phyloP scores from a whole-genome alignment of 2,113 vertebrate genomes.

The Carassius carassius region DNA sequence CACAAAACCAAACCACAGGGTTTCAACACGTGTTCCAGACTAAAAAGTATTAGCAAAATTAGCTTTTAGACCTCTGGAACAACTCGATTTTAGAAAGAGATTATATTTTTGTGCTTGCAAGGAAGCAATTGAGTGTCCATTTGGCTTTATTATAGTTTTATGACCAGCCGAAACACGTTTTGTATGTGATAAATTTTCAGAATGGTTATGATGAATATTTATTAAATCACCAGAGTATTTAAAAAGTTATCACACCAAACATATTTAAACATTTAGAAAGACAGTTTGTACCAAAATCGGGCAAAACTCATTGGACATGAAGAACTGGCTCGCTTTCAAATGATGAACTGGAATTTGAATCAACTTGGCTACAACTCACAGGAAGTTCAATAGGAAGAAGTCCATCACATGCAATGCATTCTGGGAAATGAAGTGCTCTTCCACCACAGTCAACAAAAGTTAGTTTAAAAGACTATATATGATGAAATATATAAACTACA shows the following conservation, averaged over 20 bases:
- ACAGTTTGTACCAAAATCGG: not conserved
- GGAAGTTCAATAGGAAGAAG: not conserved
- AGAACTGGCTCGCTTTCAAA: not conserved
- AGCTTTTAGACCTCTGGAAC: not conserved
- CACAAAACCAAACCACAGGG: constrained; percentile 27
- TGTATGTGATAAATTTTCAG: too few relatives aligned
- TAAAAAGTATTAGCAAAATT: not conserved
- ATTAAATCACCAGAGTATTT: too few relatives aligned
- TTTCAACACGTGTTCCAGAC: not conserved
- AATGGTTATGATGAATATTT: too few relatives aligned
- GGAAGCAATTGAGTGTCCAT: too few relatives aligned
- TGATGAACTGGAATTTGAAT: not conserved
- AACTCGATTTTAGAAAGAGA: not conserved
- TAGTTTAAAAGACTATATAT: not conserved
- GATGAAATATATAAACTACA: not conserved
- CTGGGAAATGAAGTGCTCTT: not conserved
- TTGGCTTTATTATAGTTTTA: too few relatives aligned
- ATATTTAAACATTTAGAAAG: too few relatives aligned
- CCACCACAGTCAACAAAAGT: not conserved
- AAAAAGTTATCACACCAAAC: too few relatives aligned
- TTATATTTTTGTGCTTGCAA: not conserved
- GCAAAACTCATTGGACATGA: not conserved
- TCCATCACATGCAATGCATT: not conserved
- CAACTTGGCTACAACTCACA: not conserved
- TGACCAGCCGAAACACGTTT: too few relatives aligned